A percentile compares a stretch with the other conserved stretches of the same genome.
Conservation (phyloP, 2,113 vertebrate genomes). For the Lophochroa leadbeateri region DNA sequence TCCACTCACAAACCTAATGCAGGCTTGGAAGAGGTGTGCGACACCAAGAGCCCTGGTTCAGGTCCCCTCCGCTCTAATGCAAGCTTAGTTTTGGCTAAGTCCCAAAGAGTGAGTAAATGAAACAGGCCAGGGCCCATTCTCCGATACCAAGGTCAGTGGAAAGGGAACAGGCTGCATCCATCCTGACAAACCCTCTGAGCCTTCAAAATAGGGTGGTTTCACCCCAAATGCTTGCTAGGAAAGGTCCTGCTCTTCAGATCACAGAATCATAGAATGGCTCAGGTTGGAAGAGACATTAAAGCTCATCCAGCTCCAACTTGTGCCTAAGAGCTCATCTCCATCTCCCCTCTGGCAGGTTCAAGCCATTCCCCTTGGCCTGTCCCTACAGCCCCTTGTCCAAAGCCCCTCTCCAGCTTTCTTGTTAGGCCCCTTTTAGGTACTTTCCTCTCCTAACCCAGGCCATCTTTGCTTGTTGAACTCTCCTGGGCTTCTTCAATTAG, state of each 20-base stretch:
- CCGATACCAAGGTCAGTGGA: background rate
- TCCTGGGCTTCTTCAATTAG: background rate
- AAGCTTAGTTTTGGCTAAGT: background rate
- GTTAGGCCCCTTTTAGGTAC: background rate
- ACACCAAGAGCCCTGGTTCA: background rate
- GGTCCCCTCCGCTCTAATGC: background rate
- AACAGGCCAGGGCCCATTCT: fast-evolving
- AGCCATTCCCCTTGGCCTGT: background rate
- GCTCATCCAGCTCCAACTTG: background rate
- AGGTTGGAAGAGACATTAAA: background rate
- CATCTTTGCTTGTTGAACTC: background rate
- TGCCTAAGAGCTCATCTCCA: background rate
- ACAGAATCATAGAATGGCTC: background rate
- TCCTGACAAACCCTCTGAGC: background rate
- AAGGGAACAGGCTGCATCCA: background rate
- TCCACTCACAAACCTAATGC: background rate
- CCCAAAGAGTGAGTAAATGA: background rate
- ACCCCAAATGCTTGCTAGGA: background rate
- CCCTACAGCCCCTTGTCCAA: background rate
- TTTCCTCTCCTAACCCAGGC: background rate
- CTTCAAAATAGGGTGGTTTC: background rate
- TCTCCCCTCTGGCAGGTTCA: background rate
- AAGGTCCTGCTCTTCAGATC: background rate
- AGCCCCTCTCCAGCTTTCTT: background rate
- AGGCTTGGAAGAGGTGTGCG: background rate